Conservation (phyloP, 2,113 vertebrate genomes). For the Tetrax tetrax region DNA sequence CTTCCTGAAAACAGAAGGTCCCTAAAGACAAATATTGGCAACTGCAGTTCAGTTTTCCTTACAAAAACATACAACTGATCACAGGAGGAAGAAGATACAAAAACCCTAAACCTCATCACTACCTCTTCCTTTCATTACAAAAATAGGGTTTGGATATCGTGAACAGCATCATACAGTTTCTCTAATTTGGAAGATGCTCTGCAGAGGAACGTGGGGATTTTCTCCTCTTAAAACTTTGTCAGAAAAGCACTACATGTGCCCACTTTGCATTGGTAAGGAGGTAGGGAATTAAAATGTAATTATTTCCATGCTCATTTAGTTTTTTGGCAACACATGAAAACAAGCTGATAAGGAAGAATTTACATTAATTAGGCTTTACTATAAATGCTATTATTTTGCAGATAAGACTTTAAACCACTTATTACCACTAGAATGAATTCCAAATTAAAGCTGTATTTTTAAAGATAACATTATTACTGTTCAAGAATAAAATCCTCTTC, state of each 20-base stretch:
- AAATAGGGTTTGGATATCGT: neutral
- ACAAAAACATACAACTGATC: neutral
- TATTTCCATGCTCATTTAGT: neutral
- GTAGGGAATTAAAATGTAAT: neutral
- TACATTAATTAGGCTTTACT: neutral
- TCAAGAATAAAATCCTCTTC: neutral
- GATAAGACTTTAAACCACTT: neutral
- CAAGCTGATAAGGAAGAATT: neutral
- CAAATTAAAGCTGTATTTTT: neutral
- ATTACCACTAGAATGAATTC: neutral
- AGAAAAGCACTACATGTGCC: neutral
- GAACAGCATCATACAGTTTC: neutral
- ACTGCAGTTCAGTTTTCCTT: neutral
- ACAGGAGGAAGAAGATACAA: neutral
- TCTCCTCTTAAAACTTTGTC: neutral
- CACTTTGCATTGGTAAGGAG: neutral
- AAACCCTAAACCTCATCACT: neutral
- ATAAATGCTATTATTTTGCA: constrained; percentile 15
- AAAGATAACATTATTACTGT: neutral
- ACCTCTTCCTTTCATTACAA: neutral
- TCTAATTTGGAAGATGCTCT: neutral
- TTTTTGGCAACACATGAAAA: constrained; percentile 10
- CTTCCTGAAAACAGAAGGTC: neutral
- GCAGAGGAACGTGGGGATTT: neutral
- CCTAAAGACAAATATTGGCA: neutral